phyloP scores from a whole-genome alignment of 2,888 invertebrate genomes.

The Noctuana brunneofusca region DNA sequence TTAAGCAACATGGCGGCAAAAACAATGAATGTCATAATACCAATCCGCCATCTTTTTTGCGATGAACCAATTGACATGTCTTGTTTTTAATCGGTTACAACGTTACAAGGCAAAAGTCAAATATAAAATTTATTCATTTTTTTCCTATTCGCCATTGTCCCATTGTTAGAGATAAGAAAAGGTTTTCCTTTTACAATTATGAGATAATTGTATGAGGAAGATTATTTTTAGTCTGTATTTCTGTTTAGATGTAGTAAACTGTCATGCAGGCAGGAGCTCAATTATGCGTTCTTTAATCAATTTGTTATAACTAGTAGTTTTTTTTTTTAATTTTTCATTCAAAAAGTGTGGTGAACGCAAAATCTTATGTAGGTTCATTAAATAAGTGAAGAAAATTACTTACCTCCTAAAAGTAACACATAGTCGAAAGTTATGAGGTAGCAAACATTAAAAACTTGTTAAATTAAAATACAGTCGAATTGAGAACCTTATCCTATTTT shows the following conservation, averaged over 20 bases:
- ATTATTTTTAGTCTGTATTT: slow-evolving; percentile 13
- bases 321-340: too few species aligned
- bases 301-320: too few species aligned
- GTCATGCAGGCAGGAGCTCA: not conserved
- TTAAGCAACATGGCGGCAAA: slow-evolving; percentile 1
- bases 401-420: too few species aligned
- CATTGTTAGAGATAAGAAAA: slow-evolving; percentile 44
- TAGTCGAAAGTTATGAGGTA: too few species aligned
- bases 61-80: slow-evolving; percentile 21
- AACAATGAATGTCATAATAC: slow-evolving; percentile 14
- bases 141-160: slow-evolving; percentile 46
- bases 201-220: slow-evolving; percentile 35
- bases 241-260: not conserved
- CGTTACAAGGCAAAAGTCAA: slow-evolving; percentile 18
- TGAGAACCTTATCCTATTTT: too few species aligned
- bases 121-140: slow-evolving; percentile 42
- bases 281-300: too few species aligned
- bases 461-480: too few species aligned
- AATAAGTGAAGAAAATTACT: too few species aligned
- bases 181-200: slow-evolving; percentile 37
- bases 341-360: too few species aligned
- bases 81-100: slow-evolving; percentile 18
- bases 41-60: slow-evolving; percentile 16
- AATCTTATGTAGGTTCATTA: too few species aligned
- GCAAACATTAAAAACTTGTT: too few species aligned